Percentiles rank a stretch among this genome's conserved stretches.
Conservation (phyloP, 2,888 invertebrate species). For the Eledone cirrhosa region DNA sequence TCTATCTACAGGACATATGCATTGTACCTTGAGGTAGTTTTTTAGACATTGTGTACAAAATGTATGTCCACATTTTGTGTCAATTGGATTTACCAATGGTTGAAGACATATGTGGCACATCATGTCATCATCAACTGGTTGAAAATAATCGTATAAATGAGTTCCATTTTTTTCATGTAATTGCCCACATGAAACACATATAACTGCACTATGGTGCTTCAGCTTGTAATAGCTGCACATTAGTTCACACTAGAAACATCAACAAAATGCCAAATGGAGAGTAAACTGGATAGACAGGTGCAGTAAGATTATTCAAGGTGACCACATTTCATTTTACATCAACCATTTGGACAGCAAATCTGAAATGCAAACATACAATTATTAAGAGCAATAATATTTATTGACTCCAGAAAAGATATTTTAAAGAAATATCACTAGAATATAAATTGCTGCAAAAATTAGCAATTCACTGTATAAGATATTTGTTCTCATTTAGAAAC, state of each 20-base stretch:
- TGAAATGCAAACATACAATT: too few relatives aligned
- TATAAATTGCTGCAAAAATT: too few relatives aligned
- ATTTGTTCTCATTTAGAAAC: too few relatives aligned
- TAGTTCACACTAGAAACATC: neutral
- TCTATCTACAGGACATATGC: conserved; percentile 67
- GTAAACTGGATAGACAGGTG: too few relatives aligned
- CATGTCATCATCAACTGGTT: conserved; percentile 68
- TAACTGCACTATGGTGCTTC: conserved; percentile 46
- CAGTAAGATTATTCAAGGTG: too few relatives aligned
- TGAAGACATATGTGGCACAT: conserved; percentile 69
- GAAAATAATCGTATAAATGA: conserved; percentile 68
- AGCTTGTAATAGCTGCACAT: conserved; percentile 26
- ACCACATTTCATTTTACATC: too few relatives aligned
- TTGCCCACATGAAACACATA: conserved; percentile 62
- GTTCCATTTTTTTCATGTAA: conserved; percentile 59
- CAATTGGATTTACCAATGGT: conserved; percentile 68
- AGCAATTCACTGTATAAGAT: too few relatives aligned
- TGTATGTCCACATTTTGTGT: conserved; percentile 66
- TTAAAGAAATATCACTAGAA: too few relatives aligned
- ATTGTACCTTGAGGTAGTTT: conserved; percentile 65
- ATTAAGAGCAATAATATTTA: too few relatives aligned
- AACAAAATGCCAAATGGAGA: too few relatives aligned
- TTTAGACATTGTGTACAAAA: conserved; percentile 64
- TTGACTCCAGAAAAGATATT: too few relatives aligned
- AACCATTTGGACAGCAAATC: too few relatives aligned